Evolutionary conservation across 1,140 invertebrate species (phyloP).

Genomic region (Hormaphis cornu): DNA sequence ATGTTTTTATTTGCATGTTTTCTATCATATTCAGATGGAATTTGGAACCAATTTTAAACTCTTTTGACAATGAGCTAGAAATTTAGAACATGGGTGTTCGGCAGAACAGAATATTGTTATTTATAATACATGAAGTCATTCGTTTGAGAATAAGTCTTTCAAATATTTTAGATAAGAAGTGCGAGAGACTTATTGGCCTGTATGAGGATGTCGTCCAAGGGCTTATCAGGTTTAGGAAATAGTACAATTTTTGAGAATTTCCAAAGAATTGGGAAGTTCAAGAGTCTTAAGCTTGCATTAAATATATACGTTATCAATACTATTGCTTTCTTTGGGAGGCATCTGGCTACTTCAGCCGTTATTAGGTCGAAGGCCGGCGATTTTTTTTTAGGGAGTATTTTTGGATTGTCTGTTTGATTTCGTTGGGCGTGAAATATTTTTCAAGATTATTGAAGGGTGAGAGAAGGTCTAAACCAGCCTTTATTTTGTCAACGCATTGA

Average conservation of each 20-base stretch:
- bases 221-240: constrained; percentile 38
- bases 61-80: too few relatives aligned
- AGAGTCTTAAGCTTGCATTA: constrained; percentile 9
- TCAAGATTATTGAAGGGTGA: background rate
- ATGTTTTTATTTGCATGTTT: too few relatives aligned
- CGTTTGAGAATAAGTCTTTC: constrained; percentile 35
- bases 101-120: constrained; percentile 7
- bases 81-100: too few relatives aligned
- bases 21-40: too few relatives aligned
- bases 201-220: constrained; percentile 34
- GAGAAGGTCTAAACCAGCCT: background rate
- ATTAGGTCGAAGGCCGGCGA: background rate
- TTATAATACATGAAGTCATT: background rate
- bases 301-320: constrained; percentile 1
- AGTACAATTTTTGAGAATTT: constrained; percentile 40
- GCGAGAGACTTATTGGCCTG: constrained; percentile 40
- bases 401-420: background rate
- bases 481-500: background rate
- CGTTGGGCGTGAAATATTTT: background rate
- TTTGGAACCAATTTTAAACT: too few relatives aligned
- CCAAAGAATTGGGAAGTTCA: constrained; percentile 34
- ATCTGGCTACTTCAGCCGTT: too few relatives aligned
- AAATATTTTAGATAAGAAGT: constrained; percentile 35
- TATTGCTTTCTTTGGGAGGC: constrained; percentile 13
- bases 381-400: background rate